Percentiles rank a stretch among this genome's conserved stretches.
Evolutionary conservation across 2,797 vertebrate species (phyloP).

Genomic region (Myotis vivesi): DNA sequence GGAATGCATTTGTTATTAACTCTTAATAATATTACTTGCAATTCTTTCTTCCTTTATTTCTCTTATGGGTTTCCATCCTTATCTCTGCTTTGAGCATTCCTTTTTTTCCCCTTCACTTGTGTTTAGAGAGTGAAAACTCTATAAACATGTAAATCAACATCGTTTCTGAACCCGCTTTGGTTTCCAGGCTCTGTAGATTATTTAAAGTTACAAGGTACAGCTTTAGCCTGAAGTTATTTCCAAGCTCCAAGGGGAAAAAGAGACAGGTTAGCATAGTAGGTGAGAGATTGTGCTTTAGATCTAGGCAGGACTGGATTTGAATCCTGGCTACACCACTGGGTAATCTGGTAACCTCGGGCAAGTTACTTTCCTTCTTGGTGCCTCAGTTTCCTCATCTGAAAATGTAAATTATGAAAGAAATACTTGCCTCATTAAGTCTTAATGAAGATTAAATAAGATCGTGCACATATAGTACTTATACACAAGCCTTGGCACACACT

Average conservation of each 20-base stretch:
- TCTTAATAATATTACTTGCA: neutral
- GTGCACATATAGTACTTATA: neutral
- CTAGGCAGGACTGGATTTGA: neutral
- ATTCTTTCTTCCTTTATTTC: neutral
- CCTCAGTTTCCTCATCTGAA: constrained; percentile 11
- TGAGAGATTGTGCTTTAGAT: neutral
- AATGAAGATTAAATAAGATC: neutral
- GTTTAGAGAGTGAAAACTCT: neutral
- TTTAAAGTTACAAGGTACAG: neutral
- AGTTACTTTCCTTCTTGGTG: neutral
- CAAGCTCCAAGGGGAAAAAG: neutral
- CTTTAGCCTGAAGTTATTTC: neutral
- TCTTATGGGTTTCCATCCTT: neutral
- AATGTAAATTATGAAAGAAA: neutral
- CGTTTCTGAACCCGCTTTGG: neutral
- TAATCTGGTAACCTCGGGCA: neutral
- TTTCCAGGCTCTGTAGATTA: neutral
- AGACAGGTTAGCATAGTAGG: neutral
- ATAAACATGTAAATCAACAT: neutral
- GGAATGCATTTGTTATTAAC: neutral
- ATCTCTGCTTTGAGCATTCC: neutral
- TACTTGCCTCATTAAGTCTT: neutral
- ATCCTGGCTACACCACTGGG: neutral
- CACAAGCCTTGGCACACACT: neutral
- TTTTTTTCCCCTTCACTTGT: constrained; percentile 30